Percentiles rank a stretch among this genome's conserved stretches.
Evolutionary conservation across 2,113 vertebrate species (phyloP).

Genomic region (Phrynosoma blainvillii): DNA sequence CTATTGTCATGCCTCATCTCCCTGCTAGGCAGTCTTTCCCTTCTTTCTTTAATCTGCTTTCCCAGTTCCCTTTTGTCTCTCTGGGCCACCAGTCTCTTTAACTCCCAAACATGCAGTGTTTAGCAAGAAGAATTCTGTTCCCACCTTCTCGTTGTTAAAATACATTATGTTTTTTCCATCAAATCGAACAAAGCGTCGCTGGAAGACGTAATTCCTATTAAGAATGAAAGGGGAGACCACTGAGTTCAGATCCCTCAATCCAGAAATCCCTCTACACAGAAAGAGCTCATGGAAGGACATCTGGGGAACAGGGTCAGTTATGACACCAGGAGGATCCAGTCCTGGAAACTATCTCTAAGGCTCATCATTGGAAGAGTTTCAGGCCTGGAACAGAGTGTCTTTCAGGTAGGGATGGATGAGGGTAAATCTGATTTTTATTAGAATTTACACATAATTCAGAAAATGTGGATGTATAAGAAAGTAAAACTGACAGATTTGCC

Average conservation of each 20-base stretch:
- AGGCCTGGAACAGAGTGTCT: neutral
- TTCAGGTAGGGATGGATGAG: neutral
- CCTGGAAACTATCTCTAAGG: neutral
- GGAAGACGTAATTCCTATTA: conserved; percentile 95
- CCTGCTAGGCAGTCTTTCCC: neutral
- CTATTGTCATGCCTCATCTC: neutral
- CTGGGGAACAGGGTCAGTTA: too few species aligned
- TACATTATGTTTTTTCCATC: conserved; percentile 95
- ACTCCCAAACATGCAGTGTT: neutral
- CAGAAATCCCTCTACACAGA: fast-evolving
- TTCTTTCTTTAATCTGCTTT: neutral
- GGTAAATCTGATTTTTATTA: neutral
- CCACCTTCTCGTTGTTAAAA: conserved; percentile 93
- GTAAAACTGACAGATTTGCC: neutral
- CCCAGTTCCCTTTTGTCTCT: neutral
- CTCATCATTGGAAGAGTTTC: neutral
- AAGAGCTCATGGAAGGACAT: neutral
- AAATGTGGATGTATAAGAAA: neutral
- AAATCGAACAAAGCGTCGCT: conserved; percentile 94
- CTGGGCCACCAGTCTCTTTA: neutral
- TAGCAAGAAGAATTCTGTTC: neutral
- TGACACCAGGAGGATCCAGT: too few species aligned
- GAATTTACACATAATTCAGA: neutral
- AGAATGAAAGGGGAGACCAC: neutral
- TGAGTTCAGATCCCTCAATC: neutral